These are phyloP conservation scores for Machimus rusticus DNA, from an alignment of 2,888 invertebrate species.

Conservation along the genomic window DNA sequence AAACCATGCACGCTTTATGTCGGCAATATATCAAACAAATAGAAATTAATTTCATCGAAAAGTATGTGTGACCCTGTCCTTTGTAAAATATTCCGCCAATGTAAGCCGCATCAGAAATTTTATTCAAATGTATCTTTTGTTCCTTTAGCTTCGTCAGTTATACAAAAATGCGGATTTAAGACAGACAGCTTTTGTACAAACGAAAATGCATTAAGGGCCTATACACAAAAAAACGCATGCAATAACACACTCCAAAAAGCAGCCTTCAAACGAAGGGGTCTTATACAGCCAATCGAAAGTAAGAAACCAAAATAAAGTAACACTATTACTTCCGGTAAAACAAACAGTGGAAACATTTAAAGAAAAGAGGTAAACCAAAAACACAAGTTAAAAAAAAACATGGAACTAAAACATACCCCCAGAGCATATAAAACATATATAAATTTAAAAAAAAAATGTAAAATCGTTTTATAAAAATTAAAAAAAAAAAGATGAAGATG, in stretches of 20 bases:
- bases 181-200: not conserved
- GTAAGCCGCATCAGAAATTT: not conserved
- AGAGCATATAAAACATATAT: constrained; percentile 4
- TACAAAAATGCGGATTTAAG: not conserved
- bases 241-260: not conserved
- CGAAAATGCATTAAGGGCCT: not conserved
- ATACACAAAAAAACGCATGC: not conserved
- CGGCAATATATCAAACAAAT: not conserved
- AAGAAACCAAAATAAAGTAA: not conserved
- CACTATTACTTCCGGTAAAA: not conserved
- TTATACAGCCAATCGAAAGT: not conserved
- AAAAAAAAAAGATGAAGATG: constrained; percentile 11
- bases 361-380: not conserved
- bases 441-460: not conserved
- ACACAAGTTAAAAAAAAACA: not conserved
- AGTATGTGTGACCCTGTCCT: not conserved
- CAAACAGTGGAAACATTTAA: not conserved
- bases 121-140: not conserved
- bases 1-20: not conserved
- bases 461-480: constrained; percentile 24
- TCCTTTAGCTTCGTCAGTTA: not conserved
- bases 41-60: not conserved
- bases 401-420: constrained; percentile 2
- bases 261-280: not conserved
- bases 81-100: not conserved